Base-by-base conservation (phyloP, 1,140 invertebrate genomes). In the Drosophila sp. region DNA sequence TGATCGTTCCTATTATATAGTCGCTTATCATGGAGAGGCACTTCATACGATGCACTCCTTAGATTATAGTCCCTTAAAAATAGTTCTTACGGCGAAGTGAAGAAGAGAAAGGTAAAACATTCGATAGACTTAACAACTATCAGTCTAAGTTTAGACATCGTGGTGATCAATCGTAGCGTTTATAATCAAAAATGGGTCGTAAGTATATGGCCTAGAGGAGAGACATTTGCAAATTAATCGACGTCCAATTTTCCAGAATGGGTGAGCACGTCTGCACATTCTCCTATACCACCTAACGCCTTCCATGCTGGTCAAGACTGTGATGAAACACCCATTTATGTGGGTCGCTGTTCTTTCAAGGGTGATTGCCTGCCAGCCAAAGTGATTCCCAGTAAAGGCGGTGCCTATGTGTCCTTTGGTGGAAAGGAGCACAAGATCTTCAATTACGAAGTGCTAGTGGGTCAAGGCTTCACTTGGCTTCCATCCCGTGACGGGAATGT, bases 211-310 rank as follows among this genome's bases (percentile, higher is more conserved):
- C 17, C 17, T 17, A 17, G 17, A 17, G 17, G 17, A 17, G 17
- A 17, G 17, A 17, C 17, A 17, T 17, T 17, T 17, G 17, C 17
- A 17, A 17, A 17, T 17, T 17, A 17, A 17, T 17, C 17, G 17
- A 17, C 17, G 17, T 17, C 17, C 17, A 17, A 17, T 17, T 17
- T 17, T 17, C 17, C 82, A 85, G 82, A 85, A 72, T 92, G 91
- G 91, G 87, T 92, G 44, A 78, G 82, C 67, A 86, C 81, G 50
- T 69, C 90, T 50, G 4, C 23, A 2, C 5, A 47, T 47, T 5
- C 17, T 23, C 17, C 17, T 7, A 2, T 47, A 17, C 44, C 44
- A 2, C 17, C 3, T 5, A 47, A 47, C 6, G 44, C 44, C 7
- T 17, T 47, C 17, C 17, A 7, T 47, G 44, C 1, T 23, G 44